These are phyloP conservation scores for Pseudomyrmex flavicornis DNA, from an alignment of 1,140 invertebrate species.

Conservation along the genomic window DNA sequence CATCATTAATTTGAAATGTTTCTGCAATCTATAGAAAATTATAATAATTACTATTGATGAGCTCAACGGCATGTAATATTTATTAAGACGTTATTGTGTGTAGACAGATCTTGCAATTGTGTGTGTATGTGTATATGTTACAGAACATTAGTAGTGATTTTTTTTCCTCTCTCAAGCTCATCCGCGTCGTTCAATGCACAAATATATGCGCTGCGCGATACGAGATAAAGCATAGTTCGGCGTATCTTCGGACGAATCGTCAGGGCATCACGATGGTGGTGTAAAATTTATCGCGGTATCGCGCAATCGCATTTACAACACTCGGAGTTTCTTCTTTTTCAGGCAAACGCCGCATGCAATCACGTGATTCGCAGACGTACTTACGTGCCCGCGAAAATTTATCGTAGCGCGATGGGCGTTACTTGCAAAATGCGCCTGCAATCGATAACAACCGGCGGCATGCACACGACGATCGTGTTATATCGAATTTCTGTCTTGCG, in stretches of 20 bases:
- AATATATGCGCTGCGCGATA: conserved; percentile 40
- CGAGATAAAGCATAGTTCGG: conserved; percentile 45
- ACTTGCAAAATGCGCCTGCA: conserved; percentile 63
- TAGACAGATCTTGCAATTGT: conserved; percentile 18
- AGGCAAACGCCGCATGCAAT: conserved; percentile 61
- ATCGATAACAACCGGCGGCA: conserved; percentile 65
- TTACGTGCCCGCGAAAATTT: conserved; percentile 68
- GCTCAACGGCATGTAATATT: conserved; percentile 28
- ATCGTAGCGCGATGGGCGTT: conserved; percentile 65
- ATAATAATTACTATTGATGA: conserved; percentile 36
- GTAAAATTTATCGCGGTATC: conserved; percentile 67
- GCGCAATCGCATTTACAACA: conserved; percentile 63
- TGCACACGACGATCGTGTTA: conserved; percentile 66
- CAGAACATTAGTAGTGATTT: conserved; percentile 7
- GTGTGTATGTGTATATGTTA: not conserved
- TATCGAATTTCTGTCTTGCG: conserved; percentile 67
- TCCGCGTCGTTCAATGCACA: conserved; percentile 39
- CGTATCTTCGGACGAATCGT: conserved; percentile 41
- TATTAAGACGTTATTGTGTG: conserved; percentile 25
- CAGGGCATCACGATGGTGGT: conserved; percentile 61
- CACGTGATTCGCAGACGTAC: conserved; percentile 68
- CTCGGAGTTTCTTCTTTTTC: conserved; percentile 67
- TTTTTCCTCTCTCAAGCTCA: conserved; percentile 34
- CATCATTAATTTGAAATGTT: conserved; percentile 30
- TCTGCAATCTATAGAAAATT: conserved; percentile 19